Evolutionary conservation across 2,888 invertebrate genomes (phyloP).

Genomic region (Elmis aenea): DNA sequence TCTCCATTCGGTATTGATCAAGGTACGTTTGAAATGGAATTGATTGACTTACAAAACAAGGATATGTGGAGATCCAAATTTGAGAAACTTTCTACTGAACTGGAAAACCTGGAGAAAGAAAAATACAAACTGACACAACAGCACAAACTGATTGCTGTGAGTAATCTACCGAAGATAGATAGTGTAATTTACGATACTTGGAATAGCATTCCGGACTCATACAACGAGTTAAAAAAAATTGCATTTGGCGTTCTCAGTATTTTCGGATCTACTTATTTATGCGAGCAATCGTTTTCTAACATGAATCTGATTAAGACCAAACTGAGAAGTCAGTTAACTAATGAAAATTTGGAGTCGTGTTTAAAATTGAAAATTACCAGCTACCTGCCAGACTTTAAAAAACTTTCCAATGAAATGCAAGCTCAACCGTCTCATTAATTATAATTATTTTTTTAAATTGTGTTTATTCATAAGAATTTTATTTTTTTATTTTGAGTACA

Average conservation of each 20-base stretch:
- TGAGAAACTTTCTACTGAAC: not conserved
- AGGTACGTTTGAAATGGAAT: not conserved
- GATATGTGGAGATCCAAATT: not conserved
- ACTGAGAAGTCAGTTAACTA: slow-evolving; percentile 4
- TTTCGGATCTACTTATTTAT: not conserved
- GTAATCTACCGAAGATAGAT: not conserved
- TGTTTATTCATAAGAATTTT: no score
- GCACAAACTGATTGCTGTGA: not conserved
- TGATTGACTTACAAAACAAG: not conserved
- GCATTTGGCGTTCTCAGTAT: not conserved
- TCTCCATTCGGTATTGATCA: not conserved
- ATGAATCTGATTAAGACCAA: slow-evolving; percentile 2
- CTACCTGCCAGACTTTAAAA: not conserved
- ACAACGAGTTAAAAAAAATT: not conserved
- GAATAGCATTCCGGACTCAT: not conserved
- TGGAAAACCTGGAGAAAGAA: not conserved
- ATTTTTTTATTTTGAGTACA: no score
- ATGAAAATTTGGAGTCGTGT: slow-evolving; percentile 4
- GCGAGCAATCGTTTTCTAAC: not conserved
- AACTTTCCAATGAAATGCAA: not conserved
- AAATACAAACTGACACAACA: not conserved
- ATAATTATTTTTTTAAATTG: no score
- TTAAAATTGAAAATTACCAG: not conserved
- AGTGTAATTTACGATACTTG: not conserved
- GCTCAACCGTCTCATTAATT: not conserved